phyloP scores from a whole-genome alignment of 2,888 invertebrate species.

The Gymnocheta viridis region DNA sequence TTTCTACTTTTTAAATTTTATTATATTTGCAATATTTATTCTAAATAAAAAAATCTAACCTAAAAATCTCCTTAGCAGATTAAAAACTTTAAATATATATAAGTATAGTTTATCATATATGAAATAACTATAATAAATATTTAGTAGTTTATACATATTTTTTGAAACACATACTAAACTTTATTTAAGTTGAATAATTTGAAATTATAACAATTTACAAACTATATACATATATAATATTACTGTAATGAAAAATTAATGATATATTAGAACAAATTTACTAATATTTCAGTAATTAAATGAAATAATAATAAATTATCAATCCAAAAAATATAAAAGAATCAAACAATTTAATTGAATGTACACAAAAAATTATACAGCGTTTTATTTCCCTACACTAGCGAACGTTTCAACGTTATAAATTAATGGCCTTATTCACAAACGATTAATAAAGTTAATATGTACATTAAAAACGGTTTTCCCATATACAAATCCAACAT shows the following conservation, averaged over 20 bases:
- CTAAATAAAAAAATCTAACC: not conserved
- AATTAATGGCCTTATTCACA: too few relatives aligned
- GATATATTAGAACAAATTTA: conserved; percentile 66
- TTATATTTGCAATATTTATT: not conserved
- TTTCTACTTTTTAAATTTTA: not conserved
- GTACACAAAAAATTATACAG: conserved; percentile 53
- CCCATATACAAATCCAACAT: too few relatives aligned
- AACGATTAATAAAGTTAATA: too few relatives aligned
- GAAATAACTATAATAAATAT: conserved; percentile 33
- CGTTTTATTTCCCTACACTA: conserved; percentile 39
- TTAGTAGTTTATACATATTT: conserved; percentile 34
- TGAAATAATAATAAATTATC: conserved; percentile 43
- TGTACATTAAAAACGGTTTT: too few relatives aligned
- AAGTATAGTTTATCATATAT: conserved; percentile 1
- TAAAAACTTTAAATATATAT: not conserved
- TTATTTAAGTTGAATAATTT: conserved; percentile 40
- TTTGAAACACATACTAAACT: conserved; percentile 54
- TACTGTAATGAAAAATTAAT: conserved; percentile 29
- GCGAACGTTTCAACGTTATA: not conserved
- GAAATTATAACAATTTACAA: conserved; percentile 43
- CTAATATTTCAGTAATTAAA: conserved; percentile 59
- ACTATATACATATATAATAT: conserved; percentile 45
- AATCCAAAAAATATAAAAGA: conserved; percentile 21
- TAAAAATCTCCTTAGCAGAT: not conserved
- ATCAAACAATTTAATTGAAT: conserved; percentile 64